phyloP scores from a whole-genome alignment of 2,113 vertebrate species.

The Seriola rivoliana region DNA sequence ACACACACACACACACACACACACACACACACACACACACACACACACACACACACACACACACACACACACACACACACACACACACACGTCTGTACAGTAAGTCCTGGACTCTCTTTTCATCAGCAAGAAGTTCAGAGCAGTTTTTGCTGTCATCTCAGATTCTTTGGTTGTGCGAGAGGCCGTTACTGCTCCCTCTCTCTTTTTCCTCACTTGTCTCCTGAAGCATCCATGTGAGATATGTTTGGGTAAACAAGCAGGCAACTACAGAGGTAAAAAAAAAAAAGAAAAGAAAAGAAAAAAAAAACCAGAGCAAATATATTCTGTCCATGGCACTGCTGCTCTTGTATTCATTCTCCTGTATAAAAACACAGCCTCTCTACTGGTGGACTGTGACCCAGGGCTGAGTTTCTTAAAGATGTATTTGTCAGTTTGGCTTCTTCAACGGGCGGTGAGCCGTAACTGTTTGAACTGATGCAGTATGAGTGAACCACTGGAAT shows the following conservation, averaged over 20 bases:
- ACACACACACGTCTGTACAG: constrained; percentile 8
- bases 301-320: constrained; percentile 3
- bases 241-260: constrained; percentile 21
- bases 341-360: constrained; percentile 12
- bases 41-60: constrained; percentile 6
- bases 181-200: not conserved
- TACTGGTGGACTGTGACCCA: not conserved
- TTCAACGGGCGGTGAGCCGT: not conserved
- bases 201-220: not conserved
- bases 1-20: not conserved
- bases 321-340: constrained; percentile 1
- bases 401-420: constrained; percentile 1
- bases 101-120: constrained; percentile 20
- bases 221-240: constrained; percentile 2
- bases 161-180: constrained; percentile 15
- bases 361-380: not conserved
- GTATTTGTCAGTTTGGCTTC: not conserved
- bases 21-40: not conserved
- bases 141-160: constrained; percentile 24
- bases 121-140: not conserved
- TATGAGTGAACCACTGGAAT: constrained; percentile 8
- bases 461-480: not conserved
- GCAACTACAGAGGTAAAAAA: constrained; percentile 12
- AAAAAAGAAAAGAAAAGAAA: not conserved
- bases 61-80: not conserved